These are phyloP conservation scores for Capitulum mitella DNA, from an alignment of 2,888 invertebrate species.

Conservation along the genomic window DNA sequence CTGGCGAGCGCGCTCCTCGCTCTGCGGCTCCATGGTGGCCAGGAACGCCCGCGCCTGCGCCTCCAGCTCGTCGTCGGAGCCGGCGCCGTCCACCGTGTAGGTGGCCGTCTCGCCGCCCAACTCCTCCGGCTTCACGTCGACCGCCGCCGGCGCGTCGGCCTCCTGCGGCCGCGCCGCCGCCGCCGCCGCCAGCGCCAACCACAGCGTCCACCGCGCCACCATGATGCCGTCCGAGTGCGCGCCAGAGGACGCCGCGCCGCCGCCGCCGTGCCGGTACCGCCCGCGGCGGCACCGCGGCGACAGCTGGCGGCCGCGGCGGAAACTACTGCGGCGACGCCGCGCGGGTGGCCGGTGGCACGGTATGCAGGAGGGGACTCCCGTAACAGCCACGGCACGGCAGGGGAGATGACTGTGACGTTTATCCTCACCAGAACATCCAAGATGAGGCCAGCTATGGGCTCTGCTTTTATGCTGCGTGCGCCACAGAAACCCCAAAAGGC, in stretches of 20 bases:
- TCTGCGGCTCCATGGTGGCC: constrained; percentile 36
- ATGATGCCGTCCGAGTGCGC: neutral
- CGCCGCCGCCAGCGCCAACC: neutral
- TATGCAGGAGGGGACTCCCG: no score
- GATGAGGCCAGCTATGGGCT: no score
- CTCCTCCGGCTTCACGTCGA: neutral
- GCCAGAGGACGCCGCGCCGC: neutral
- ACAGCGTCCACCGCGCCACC: neutral
- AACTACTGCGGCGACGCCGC: neutral
- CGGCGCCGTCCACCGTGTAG: neutral
- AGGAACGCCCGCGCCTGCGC: constrained; percentile 37
- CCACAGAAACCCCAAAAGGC: no score
- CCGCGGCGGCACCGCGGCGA: neutral
- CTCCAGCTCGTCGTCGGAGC: constrained; percentile 30
- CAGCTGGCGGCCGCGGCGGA: neutral
- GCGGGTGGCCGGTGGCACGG: neutral
- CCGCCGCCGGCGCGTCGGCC: neutral
- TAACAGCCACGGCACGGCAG: no score
- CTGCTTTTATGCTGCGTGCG: no score
- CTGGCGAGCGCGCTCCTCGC: constrained; percentile 54
- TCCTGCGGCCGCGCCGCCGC: neutral
- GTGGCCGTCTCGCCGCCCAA: neutral
- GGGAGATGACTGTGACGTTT: no score
- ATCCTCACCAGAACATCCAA: no score
- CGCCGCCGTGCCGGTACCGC: neutral